A percentile compares a stretch with the other conserved stretches of the same genome.
Conservation (phyloP, 2,888 invertebrate genomes). For the Lobophora halterata region DNA sequence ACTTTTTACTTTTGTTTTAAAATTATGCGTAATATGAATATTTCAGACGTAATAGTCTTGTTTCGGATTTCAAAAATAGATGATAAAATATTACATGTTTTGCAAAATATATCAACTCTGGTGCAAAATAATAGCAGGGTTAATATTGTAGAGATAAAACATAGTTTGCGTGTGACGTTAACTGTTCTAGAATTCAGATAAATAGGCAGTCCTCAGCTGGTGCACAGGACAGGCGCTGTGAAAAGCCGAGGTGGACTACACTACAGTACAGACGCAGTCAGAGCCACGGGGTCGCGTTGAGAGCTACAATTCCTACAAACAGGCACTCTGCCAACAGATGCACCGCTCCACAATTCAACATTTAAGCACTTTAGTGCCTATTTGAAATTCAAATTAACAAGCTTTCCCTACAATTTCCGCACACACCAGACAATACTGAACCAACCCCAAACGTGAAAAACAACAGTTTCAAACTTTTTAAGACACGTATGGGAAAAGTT, state of each 20-base stretch:
- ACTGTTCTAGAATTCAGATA: constrained; percentile 52
- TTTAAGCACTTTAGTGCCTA: constrained; percentile 41
- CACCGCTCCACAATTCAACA: constrained; percentile 43
- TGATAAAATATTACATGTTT: neutral
- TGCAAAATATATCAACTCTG: constrained; percentile 19
- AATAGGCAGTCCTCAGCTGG: constrained; percentile 47
- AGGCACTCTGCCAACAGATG: constrained; percentile 65
- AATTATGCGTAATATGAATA: too few relatives aligned
- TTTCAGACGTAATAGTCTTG: too few relatives aligned
- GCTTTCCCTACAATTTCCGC: constrained; percentile 28
- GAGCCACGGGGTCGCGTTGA: constrained; percentile 33
- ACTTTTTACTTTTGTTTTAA: too few relatives aligned
- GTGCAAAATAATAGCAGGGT: constrained; percentile 29
- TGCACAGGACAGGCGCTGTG: constrained; percentile 41
- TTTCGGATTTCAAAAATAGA: too few relatives aligned
- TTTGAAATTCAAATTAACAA: constrained; percentile 37
- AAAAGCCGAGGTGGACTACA: constrained; percentile 34
- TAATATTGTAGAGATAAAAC: constrained; percentile 31
- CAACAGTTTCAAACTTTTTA: constrained; percentile 54
- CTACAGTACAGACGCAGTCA: constrained; percentile 36
- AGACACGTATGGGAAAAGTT: constrained; percentile 72
- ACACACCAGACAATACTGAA: constrained; percentile 21
- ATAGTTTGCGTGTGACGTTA: constrained; percentile 42
- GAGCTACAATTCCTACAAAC: constrained; percentile 47
- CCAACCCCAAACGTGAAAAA: constrained; percentile 39